phyloP scores from a whole-genome alignment of 1,140 invertebrate species.

The Oncopodura yosiiana region DNA sequence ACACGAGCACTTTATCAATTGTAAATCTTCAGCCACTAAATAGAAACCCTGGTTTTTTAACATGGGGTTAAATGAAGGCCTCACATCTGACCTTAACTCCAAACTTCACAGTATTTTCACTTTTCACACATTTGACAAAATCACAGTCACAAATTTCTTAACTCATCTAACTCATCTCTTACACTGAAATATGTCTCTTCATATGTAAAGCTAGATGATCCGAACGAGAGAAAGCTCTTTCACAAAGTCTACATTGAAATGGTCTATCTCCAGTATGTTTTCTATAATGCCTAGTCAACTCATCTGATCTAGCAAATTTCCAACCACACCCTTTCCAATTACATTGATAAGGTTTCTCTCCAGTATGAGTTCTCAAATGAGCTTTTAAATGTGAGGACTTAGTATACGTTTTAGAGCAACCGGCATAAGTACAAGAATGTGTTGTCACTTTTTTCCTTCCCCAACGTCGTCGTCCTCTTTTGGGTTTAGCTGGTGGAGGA shows the following conservation, averaged over 20 bases:
- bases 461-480: slow-evolving; percentile 37
- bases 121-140: too few species aligned
- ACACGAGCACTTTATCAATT: too few species aligned
- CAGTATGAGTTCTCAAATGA: slow-evolving; percentile 58
- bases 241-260: slow-evolving; percentile 40
- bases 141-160: background rate
- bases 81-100: too few species aligned
- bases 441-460: slow-evolving; percentile 43
- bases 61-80: too few species aligned
- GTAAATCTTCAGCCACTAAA: too few species aligned
- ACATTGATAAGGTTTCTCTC: slow-evolving; percentile 37
- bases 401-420: slow-evolving; percentile 65
- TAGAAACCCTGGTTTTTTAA: too few species aligned
- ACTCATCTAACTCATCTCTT: too few species aligned
- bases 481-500: slow-evolving; percentile 16
- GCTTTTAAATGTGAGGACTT: slow-evolving; percentile 71
- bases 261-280: slow-evolving; percentile 35
- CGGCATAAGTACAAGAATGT: slow-evolving; percentile 57
- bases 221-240: slow-evolving; percentile 47
- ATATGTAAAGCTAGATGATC: slow-evolving; percentile 58
- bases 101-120: too few species aligned
- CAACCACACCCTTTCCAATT: slow-evolving; percentile 34
- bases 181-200: slow-evolving; percentile 48
- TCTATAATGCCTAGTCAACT: slow-evolving; percentile 35
- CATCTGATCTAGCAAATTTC: slow-evolving; percentile 35